Evolutionary conservation across 1,140 invertebrate species (phyloP), one percentile per base, ranked within the genome.

Genomic region (Drosophila malerkotliana): DNA sequence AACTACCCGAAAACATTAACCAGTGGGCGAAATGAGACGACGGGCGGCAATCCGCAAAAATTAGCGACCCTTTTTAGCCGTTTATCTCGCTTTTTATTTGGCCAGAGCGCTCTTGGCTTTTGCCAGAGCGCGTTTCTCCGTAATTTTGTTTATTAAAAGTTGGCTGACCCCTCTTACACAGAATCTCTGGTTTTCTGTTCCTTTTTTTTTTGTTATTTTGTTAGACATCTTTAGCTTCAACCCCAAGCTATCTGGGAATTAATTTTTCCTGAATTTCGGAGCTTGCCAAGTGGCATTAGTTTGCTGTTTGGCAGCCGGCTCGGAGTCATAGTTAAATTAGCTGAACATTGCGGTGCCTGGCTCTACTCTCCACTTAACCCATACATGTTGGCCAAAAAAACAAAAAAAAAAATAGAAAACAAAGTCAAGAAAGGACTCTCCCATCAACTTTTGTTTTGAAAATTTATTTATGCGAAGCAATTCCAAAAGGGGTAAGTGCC

Each of bases 131-230:
- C 37, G 30, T 15, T 69, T 68, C 68, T 57, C 41, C 51, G 63
- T 87, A 87, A 85, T 85, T 85, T 85, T 87, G 82, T 85, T 85
- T 85, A 85, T 85, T 85, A 85, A 85, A 85, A 85, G 78, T 87
- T 85, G 58, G 74, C 78, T 78, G 78, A 81, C 82, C 82, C 77
- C 72, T 75, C 56, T 56, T 64, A 53, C 37, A 32, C 34, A 12
- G 28, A 34, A 14, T 49, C 26, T 12, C 32, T 21, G 10, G 30
- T 21, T 9, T 3, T 3, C n/a, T 3, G 5, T 6, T 28, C 26
- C 6, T 28, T 5, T 28, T 6, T 7, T 18, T n/a, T 21, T 21
- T 21, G 21, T 21, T 21, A 3, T 21, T 21, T 21, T 21, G 21
- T 21, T 21, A 6, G 14, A n/a, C 15, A n/a, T 18, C 14, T 12